These are phyloP conservation scores for Mesoclemmys tuberculata DNA, from an alignment of 2,113 vertebrate species.

Conservation along the genomic window DNA sequence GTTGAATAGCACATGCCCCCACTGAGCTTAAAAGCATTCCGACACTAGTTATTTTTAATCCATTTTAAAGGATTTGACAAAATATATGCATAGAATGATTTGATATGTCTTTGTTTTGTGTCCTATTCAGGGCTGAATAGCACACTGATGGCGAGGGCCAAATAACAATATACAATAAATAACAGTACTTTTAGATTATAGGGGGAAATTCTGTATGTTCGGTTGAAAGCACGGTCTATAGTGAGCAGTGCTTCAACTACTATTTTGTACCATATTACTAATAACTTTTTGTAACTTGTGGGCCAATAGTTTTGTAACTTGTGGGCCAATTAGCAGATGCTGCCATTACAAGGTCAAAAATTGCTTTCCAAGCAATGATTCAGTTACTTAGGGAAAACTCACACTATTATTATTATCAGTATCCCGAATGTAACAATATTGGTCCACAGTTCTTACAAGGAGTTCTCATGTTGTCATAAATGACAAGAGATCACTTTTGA, in stretches of 20 bases:
- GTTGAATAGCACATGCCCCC: not conserved
- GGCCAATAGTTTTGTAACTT: too few relatives aligned
- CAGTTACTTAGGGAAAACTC: not conserved
- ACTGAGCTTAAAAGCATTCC: accelerated
- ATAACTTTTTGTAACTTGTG: accelerated
- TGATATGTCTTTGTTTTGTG: not conserved
- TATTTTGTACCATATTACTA: accelerated
- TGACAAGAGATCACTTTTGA: not conserved
- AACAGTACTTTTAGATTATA: not conserved
- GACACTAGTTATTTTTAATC: not conserved
- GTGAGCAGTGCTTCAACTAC: accelerated
- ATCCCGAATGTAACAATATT: not conserved
- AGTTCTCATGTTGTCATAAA: not conserved
- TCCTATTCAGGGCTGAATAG: not conserved
- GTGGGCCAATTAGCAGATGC: not conserved
- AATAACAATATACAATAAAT: not conserved
- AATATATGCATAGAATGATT: not conserved
- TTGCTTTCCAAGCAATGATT: not conserved
- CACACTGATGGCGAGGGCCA: accelerated
- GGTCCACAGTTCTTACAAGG: not conserved
- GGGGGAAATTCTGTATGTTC: not conserved
- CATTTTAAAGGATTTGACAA: not conserved
- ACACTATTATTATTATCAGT: too few relatives aligned
- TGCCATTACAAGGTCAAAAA: not conserved
- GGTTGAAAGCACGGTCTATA: accelerated